Percentiles rank a stretch among this genome's conserved stretches.
Conservation (phyloP, 2,888 invertebrate species). For the Leucozona laternaria region DNA sequence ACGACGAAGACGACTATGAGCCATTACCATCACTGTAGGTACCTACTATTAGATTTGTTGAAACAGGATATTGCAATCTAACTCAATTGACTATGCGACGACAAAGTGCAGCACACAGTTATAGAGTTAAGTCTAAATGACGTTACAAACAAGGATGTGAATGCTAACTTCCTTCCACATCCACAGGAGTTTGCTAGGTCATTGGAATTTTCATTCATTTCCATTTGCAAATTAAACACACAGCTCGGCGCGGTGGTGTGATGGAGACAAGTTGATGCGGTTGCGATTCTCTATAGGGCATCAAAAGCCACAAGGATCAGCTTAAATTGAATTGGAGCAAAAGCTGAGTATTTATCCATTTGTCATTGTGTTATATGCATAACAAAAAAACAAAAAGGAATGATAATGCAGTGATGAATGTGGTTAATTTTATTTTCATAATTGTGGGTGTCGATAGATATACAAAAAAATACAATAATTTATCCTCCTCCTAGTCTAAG, state of each 20-base stretch:
- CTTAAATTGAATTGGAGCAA: conserved; percentile 28
- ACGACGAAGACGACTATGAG: neutral
- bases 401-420: conserved; percentile 10
- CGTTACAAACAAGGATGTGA: conserved; percentile 40
- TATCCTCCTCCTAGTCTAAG: neutral
- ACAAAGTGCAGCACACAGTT: neutral
- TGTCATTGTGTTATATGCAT: neutral
- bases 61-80: conserved; percentile 69
- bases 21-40: neutral
- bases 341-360: conserved; percentile 6
- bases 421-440: neutral
- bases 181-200: conserved; percentile 25
- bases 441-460: neutral
- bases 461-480: neutral
- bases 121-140: conserved; percentile 25
- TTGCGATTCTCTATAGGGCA: neutral
- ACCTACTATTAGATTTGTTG: conserved; percentile 43
- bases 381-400: neutral
- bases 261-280: conserved; percentile 18
- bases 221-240: conserved; percentile 31
- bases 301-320: conserved; percentile 14
- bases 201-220: conserved; percentile 48
- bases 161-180: conserved; percentile 35
- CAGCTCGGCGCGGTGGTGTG: neutral
- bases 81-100: conserved; percentile 57